phyloP scores from a whole-genome alignment of 1,140 invertebrate species.

The Drosophila parvula region DNA sequence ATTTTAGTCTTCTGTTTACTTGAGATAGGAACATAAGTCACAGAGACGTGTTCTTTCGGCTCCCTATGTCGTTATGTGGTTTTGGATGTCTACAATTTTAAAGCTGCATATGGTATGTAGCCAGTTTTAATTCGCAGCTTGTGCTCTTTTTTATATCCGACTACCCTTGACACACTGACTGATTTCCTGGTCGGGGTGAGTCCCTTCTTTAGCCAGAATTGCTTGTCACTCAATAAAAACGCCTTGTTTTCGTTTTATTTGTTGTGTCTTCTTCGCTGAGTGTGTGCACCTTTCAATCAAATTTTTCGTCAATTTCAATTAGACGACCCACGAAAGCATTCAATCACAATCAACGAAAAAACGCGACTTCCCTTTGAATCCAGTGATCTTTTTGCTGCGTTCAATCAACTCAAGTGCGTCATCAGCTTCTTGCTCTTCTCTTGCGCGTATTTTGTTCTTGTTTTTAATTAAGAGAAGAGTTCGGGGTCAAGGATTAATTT shows the following conservation, averaged over 20 bases:
- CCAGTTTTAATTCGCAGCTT: not conserved
- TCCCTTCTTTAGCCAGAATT: slow-evolving; percentile 7
- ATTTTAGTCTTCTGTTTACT: slow-evolving; percentile 21
- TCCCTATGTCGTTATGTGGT: not conserved
- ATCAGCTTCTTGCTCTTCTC: slow-evolving; percentile 9
- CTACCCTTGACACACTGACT: not conserved
- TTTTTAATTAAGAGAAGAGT: slow-evolving; percentile 69
- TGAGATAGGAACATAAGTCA: not conserved
- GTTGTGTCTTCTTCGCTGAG: slow-evolving; percentile 7
- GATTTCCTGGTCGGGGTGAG: slow-evolving; percentile 13
- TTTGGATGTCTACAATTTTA: slow-evolving; percentile 10
- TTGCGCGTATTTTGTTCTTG: slow-evolving; percentile 16
- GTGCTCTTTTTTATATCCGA: not conserved
- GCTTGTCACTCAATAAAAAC: slow-evolving; percentile 27
- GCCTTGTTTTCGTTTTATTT: not conserved
- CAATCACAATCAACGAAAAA: slow-evolving; percentile 40
- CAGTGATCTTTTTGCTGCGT: slow-evolving; percentile 19
- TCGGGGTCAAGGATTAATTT: slow-evolving; percentile 78
- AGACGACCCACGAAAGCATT: slow-evolving; percentile 35
- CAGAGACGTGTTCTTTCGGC: not conserved
- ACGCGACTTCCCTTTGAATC: slow-evolving; percentile 41
- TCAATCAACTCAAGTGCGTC: slow-evolving; percentile 66
- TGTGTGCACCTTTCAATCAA: slow-evolving; percentile 66
- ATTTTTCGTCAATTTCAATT: slow-evolving; percentile 70
- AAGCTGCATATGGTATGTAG: slow-evolving; percentile 27